Base-by-base conservation (phyloP, 2,113 vertebrate species). In the Lasiurus cinereus region DNA sequence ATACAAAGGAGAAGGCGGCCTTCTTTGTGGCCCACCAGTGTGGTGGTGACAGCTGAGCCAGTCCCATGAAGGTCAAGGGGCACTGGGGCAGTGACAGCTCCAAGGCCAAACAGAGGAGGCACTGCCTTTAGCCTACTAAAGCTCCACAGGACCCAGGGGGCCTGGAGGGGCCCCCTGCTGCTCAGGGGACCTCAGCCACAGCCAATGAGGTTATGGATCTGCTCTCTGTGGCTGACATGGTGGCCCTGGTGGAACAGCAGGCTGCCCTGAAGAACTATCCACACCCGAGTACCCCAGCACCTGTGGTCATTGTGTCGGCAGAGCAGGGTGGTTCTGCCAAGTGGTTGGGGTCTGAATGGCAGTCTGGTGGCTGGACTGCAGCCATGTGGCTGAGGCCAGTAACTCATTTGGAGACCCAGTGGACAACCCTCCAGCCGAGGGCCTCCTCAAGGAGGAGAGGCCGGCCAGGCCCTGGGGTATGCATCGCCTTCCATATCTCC, bases 11-110 rank as follows among this genome's bases (percentile, higher is more conserved):
- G 98, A 99, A 99, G 95, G 99, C 99, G 13, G 99, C 99, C 22
- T 99, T 99, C 84, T 99, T 99, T 15, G 99, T 99, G 93, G 99
- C 99, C 2, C 99, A 99, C 96, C 99, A 99, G 97, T 99, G 99
- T 33, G 98, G 99, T 1, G 98, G 99, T 8, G 87, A 96, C 0
- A 96, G 98, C 50, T 98, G 99, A 1, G 98, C 99, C 62, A 99
- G 98, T 88, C 98, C 99, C 91, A 99, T 99, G 98, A 99, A 99
- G 98, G 99, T 99, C 9, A 99, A 99, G 84, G 99, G 99, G 33
- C 98, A 99, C 92, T 99, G 99, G 99, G 99, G 98, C n/a, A 99
- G 98, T 0, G 99, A 99, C 67, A 99, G 99, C 96, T 99, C 99
- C 97, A 99, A 99, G 90, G 99, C 99, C 93, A 99, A 99, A 67